A percentile compares a stretch with the other conserved stretches of the same genome.
Conservation (phyloP, 2,888 invertebrate species). For the Pachycephus smyrnensis region DNA sequence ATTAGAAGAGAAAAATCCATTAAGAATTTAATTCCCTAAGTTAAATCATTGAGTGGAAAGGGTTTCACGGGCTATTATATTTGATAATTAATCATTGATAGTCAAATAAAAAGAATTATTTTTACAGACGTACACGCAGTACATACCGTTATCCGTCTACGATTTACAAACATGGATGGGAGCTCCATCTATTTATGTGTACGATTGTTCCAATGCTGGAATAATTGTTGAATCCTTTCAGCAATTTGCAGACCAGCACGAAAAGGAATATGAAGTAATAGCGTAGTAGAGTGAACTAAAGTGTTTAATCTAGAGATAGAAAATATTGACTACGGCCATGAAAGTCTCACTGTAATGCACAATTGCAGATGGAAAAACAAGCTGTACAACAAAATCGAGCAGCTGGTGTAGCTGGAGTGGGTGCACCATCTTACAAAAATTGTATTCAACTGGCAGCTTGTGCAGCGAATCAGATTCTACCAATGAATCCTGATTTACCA, state of each 20-base stretch:
- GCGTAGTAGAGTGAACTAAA: neutral
- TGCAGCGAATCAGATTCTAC: constrained; percentile 90
- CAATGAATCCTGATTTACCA: constrained; percentile 97
- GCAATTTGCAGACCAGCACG: constrained; percentile 91
- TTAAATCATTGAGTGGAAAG: neutral
- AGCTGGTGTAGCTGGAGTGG: constrained; percentile 51
- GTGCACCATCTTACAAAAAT: constrained; percentile 79
- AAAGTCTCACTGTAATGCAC: neutral
- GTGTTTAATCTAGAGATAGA: neutral
- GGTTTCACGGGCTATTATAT: neutral
- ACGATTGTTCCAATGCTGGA: constrained; percentile 98
- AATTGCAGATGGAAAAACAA: constrained; percentile 57
- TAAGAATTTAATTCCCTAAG: neutral
- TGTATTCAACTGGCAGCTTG: constrained; percentile 98
- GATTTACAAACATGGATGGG: constrained; percentile 99
- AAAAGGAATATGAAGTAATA: constrained; percentile 79
- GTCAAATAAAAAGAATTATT: constrained; percentile 4
- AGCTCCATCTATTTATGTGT: constrained; percentile 98
- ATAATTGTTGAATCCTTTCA: constrained; percentile 93
- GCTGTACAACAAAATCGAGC: constrained; percentile 59
- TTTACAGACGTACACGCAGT: constrained; percentile 94
- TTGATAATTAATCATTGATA: neutral
- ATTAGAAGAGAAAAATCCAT: neutral
- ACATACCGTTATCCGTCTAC: constrained; percentile 98
- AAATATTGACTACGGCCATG: constrained; percentile 4